Base-by-base conservation (phyloP, 1,140 invertebrate genomes). In the Drosophila parabipectinata region DNA sequence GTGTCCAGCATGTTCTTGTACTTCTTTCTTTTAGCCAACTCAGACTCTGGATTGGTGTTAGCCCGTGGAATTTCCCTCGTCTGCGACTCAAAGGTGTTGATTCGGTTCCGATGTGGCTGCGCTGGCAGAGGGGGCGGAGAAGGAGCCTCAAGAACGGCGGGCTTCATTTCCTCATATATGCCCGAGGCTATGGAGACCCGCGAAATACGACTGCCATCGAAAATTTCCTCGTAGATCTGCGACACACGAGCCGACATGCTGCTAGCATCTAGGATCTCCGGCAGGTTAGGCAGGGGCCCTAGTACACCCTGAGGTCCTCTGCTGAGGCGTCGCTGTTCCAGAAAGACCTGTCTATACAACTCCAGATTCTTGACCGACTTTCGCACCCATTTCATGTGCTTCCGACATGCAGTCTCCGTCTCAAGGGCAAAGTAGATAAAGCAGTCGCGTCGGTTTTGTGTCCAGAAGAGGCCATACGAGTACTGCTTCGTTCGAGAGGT, bases 321-420 rank as follows among this genome's bases (percentile, higher is more conserved):
- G 73, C 90, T 91, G 0, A 79, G 53, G 3, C 90, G 50, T 14
- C 90, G 80, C 50, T 91, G 77, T 28, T 91, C 90, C 1, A 91
- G 58, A 15, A 91, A 90, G 7, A 91, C 67, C 66, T 90, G 81
- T 0, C 91, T 60, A 48, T 92, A 88, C 4, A 92, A 39, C 53
- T 92, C 91, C 30, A 92, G 77, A 58, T 91, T 92, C 52, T 92
- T 91, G 1, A 92, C 91, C 0, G 91, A 91, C 67, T 92, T 91
- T n/a, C 91, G 90, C 6, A 92, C 77, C 91, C 91, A 92, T 50
- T 91, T 92, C 91, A 92, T 92, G 34, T 92, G 91, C 0, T 68
- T 60, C 1, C 89, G 77, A 53, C 79, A 91, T 4, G 75, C 60
- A 4, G 53, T 54, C 55, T 92, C 85, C 0, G 90, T 88, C 41